phyloP scores from a whole-genome alignment of 2,888 invertebrate genomes.

The Gisinianus flammeolus region DNA sequence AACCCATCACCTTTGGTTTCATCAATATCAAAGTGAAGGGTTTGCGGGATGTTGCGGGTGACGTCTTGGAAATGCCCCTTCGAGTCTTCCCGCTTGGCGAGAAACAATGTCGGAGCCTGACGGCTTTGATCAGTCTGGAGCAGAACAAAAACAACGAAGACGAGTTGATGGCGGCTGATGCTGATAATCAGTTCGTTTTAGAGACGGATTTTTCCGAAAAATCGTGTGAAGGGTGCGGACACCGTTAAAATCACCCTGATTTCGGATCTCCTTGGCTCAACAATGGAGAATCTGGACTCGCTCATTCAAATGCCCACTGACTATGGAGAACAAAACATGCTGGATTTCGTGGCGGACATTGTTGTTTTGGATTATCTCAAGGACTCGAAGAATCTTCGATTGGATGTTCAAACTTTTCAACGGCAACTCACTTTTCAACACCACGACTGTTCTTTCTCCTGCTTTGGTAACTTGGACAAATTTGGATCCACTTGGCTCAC shows the following conservation, averaged over 20 bases:
- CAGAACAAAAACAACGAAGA: neutral
- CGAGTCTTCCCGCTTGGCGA: neutral
- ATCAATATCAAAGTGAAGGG: neutral
- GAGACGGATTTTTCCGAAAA: neutral
- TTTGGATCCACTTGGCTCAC: slow-evolving; percentile 84
- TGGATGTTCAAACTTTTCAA: slow-evolving; percentile 87
- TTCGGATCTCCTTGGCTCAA: too few species aligned
- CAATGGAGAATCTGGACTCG: too few species aligned
- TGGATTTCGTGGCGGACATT: neutral
- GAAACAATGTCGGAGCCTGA: neutral
- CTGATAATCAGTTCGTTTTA: too few species aligned
- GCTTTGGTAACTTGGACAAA: slow-evolving; percentile 64
- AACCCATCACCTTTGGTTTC: neutral
- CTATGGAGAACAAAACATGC: too few species aligned
- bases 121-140: neutral
- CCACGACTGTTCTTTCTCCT: neutral
- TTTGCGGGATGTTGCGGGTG: neutral
- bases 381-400: slow-evolving; percentile 56
- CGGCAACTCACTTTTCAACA: slow-evolving; percentile 81
- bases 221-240: neutral
- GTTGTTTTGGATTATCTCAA: slow-evolving; percentile 39
- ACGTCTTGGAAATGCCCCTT: neutral
- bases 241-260: neutral
- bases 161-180: neutral
- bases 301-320: too few species aligned